These are phyloP conservation scores for Valencia hispanica DNA, from an alignment of 2,797 vertebrate genomes.

Conservation along the genomic window DNA sequence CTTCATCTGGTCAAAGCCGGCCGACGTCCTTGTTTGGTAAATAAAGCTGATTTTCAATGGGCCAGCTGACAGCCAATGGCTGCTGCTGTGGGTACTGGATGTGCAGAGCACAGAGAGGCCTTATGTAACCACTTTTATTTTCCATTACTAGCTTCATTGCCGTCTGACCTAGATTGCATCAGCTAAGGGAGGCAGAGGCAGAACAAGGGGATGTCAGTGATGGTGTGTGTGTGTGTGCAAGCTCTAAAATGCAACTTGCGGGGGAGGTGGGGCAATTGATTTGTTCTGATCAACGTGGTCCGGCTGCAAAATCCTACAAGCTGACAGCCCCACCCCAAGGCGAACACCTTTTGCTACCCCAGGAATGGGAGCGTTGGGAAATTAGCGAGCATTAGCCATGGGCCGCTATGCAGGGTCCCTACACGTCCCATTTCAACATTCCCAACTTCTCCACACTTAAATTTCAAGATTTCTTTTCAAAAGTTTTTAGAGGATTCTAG, in stretches of 20 bases:
- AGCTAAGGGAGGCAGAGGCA: conserved; percentile 77
- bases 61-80: conserved; percentile 66
- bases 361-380: too few relatives aligned
- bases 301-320: conserved; percentile 68
- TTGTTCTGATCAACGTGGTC: conserved; percentile 64
- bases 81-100: conserved; percentile 71
- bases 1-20: conserved; percentile 10
- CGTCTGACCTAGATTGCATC: conserved; percentile 82
- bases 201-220: conserved; percentile 72
- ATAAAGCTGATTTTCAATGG: conserved; percentile 72
- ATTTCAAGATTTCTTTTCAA: background rate
- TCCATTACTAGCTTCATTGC: conserved; percentile 80
- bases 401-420: too few relatives aligned
- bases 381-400: background rate
- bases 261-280: conserved; percentile 60
- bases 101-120: conserved; percentile 69
- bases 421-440: background rate
- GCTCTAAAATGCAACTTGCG: background rate
- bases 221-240: conserved; percentile 44
- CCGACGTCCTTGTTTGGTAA: conserved; percentile 67
- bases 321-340: conserved; percentile 37
- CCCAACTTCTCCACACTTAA: background rate
- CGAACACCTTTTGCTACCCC: too few relatives aligned
- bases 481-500: background rate
- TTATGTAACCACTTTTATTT: conserved; percentile 84